These are phyloP conservation scores for Athripsodes cinereus DNA, from an alignment of 2,888 invertebrate species.

Conservation along the genomic window DNA sequence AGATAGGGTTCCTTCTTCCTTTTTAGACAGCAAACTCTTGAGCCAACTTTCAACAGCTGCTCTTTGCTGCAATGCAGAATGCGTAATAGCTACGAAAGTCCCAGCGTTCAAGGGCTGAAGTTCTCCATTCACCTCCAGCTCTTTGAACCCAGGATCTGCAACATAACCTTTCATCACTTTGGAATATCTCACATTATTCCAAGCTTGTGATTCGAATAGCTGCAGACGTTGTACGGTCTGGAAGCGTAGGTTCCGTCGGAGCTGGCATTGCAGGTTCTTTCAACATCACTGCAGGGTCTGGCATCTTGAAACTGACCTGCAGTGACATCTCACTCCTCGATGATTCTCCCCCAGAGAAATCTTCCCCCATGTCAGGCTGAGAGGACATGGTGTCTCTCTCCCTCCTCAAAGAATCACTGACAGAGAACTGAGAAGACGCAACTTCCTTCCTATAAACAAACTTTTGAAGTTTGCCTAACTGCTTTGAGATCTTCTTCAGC, in stretches of 20 bases:
- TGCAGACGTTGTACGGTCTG: too few relatives aligned
- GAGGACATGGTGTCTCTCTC: background rate
- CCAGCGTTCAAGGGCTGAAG: background rate
- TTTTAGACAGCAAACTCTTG: too few relatives aligned
- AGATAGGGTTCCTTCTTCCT: too few relatives aligned
- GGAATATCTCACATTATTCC: too few relatives aligned
- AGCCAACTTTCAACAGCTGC: background rate
- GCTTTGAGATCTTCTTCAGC: background rate
- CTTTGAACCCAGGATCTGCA: background rate
- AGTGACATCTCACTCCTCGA: background rate
- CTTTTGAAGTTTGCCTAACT: background rate
- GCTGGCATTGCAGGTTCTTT: too few relatives aligned
- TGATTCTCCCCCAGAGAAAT: background rate
- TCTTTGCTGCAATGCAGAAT: too few relatives aligned
- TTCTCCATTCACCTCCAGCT: too few relatives aligned
- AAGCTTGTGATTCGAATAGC: too few relatives aligned
- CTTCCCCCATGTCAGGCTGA: background rate
- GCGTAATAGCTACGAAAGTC: background rate
- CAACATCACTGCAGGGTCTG: too few relatives aligned
- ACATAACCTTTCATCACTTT: background rate
- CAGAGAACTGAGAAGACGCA: background rate
- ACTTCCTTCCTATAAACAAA: background rate
- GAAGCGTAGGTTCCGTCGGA: too few relatives aligned
- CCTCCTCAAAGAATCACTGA: background rate
- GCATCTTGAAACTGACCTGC: too few relatives aligned